phyloP scores from a whole-genome alignment of 2,113 vertebrate species.

The Capra hircus region DNA sequence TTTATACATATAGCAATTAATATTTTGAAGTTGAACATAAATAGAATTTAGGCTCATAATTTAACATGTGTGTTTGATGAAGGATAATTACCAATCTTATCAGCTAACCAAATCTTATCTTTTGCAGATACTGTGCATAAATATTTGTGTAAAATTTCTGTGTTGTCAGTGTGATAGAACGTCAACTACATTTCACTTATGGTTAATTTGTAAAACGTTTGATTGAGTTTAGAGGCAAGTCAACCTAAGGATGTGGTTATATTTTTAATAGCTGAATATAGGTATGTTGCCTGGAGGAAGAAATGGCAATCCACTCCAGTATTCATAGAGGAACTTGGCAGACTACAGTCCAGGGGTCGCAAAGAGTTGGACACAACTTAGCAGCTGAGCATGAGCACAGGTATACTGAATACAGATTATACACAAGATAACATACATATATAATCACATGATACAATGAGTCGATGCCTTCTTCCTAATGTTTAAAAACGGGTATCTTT shows the following conservation, averaged over 20 bases:
- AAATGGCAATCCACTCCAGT: neutral
- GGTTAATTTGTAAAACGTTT: neutral
- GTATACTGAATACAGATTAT: neutral
- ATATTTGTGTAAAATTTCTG: slow-evolving; percentile 22
- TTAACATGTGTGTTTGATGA: slow-evolving; percentile 17
- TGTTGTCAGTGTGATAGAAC: neutral
- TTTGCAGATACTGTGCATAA: slow-evolving; percentile 5
- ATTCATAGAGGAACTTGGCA: neutral
- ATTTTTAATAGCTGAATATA: neutral
- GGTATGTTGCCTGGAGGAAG: neutral
- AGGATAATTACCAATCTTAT: slow-evolving; percentile 11
- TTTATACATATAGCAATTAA: slow-evolving; percentile 43
- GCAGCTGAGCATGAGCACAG: neutral
- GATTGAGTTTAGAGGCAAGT: slow-evolving; percentile 2
- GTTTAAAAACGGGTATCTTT: neutral
- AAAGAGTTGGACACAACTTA: neutral
- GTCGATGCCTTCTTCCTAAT: neutral
- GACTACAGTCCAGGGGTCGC: neutral
- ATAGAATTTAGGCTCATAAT: slow-evolving; percentile 16
- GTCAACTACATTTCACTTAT: neutral
- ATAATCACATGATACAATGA: neutral
- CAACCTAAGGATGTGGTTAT: neutral
- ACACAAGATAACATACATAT: neutral
- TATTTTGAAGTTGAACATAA: slow-evolving; percentile 26
- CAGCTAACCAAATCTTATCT: slow-evolving; percentile 3